Evolutionary conservation across 2,888 invertebrate genomes (phyloP).

Genomic region (Drosophila histrio): DNA sequence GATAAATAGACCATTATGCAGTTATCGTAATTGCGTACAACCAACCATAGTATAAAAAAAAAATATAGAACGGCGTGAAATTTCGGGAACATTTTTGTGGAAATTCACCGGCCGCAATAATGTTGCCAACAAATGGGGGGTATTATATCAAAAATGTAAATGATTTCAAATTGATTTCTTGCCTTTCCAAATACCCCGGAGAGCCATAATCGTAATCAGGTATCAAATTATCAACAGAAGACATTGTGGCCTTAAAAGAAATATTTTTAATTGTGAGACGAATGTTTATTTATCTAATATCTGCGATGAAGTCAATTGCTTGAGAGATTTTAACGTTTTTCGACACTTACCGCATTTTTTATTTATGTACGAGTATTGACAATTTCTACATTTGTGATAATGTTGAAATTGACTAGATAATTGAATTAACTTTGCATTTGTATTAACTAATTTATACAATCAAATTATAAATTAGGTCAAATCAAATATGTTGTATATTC

Average conservation of each 20-base stretch:
- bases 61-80: conserved; percentile 24
- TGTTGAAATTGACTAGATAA: no score
- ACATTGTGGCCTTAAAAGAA: not conserved
- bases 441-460: no score
- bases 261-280: not conserved
- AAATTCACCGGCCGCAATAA: conserved; percentile 33
- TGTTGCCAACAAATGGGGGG: conserved; percentile 2
- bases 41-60: conserved; percentile 7
- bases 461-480: no score
- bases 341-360: no score
- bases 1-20: conserved; percentile 76
- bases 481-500: no score
- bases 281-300: not conserved
- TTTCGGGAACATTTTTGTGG: not conserved
- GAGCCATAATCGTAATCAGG: conserved; percentile 23
- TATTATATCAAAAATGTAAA: conserved; percentile 44
- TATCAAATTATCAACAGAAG: conserved; percentile 8
- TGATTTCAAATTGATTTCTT: conserved; percentile 41
- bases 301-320: no score
- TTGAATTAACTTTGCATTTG: no score
- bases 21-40: conserved; percentile 58
- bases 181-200: conserved; percentile 19
- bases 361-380: no score
- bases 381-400: no score
- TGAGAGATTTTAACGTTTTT: no score